These are phyloP conservation scores for Agrotis clavis DNA, from an alignment of 2,888 invertebrate species.

Conservation along the genomic window DNA sequence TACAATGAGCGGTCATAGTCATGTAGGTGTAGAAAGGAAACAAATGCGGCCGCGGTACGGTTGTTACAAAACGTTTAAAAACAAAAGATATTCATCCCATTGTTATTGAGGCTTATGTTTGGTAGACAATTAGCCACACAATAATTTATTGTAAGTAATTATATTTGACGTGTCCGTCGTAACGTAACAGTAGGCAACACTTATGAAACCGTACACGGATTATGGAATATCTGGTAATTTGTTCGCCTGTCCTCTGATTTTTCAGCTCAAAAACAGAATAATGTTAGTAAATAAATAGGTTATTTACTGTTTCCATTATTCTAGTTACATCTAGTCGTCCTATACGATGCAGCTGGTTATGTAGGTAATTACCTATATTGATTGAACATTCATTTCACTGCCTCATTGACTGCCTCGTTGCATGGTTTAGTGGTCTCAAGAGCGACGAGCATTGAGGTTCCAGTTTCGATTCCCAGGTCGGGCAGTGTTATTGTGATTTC, in stretches of 20 bases:
- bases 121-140: conserved; percentile 65
- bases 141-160: conserved; percentile 60
- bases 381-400: no score
- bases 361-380: no score
- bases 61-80: conserved; percentile 64
- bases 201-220: conserved; percentile 38
- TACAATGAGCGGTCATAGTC: conserved; percentile 27
- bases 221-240: neutral
- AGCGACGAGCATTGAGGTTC: no score
- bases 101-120: conserved; percentile 67
- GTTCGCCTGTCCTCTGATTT: conserved; percentile 1
- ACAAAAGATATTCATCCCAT: conserved; percentile 71
- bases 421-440: no score
- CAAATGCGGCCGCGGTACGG: conserved; percentile 43
- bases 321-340: neutral
- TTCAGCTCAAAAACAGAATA: conserved; percentile 7
- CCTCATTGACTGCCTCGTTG: no score
- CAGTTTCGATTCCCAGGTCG: no score
- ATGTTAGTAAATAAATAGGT: neutral
- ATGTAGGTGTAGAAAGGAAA: conserved; percentile 52
- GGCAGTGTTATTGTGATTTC: no score
- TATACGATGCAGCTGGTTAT: no score
- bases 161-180: conserved; percentile 37
- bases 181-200: conserved; percentile 32
- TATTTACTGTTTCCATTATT: neutral